Percentiles rank a stretch among this genome's conserved stretches.
These are phyloP conservation scores for Ginglymostoma cirratum DNA, from an alignment of 2,113 vertebrate species.

Conservation along the genomic window DNA sequence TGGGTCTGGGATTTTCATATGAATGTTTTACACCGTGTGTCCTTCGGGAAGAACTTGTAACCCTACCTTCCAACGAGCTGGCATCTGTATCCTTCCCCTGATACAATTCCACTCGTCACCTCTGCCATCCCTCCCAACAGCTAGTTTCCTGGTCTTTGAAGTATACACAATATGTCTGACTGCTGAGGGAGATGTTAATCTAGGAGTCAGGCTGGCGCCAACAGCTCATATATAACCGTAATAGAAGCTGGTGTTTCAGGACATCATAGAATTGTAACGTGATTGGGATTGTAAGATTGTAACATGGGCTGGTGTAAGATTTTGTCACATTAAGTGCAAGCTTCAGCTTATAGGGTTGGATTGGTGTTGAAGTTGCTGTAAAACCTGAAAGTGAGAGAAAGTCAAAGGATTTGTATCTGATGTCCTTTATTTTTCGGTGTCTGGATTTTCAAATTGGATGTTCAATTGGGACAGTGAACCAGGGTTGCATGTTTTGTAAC, in stretches of 20 bases:
- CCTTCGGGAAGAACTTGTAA: no score
- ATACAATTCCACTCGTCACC: no score
- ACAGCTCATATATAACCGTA: neutral
- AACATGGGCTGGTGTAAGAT: neutral
- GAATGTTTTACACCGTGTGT: no score
- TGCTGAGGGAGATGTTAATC: neutral
- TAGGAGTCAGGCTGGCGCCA: neutral
- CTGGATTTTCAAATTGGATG: neutral
- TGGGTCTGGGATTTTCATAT: no score
- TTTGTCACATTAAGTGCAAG: neutral
- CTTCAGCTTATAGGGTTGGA: neutral
- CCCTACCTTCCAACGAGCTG: no score
- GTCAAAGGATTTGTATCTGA: neutral
- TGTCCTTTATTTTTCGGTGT: neutral
- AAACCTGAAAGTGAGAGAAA: neutral
- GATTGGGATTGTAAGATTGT: neutral
- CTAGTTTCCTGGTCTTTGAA: no score
- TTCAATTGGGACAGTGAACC: neutral
- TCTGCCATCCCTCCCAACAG: no score
- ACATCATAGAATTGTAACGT: no score
- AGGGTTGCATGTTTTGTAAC: neutral
- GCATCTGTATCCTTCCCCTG: no score
- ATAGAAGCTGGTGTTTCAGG: neutral
- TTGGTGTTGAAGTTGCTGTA: neutral
- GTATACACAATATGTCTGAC: neutral